phyloP scores from a whole-genome alignment of 2,797 vertebrate species.

The Apodemus agrarius region DNA sequence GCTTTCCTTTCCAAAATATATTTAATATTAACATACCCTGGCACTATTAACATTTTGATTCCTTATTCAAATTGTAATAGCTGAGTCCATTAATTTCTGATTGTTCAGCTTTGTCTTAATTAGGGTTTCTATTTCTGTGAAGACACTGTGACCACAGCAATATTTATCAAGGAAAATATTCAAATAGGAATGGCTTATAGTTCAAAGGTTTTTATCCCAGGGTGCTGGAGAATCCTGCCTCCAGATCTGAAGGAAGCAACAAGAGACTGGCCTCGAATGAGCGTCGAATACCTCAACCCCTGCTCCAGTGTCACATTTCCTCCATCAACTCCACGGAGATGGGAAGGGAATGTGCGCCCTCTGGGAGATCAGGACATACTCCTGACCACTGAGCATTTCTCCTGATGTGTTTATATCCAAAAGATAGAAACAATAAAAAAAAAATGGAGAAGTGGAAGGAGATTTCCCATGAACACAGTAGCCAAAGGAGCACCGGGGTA shows the following conservation, averaged over 20 bases:
- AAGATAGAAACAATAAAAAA: neutral
- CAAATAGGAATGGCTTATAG: neutral
- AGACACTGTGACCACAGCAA: neutral
- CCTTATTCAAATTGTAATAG: conserved; percentile 45
- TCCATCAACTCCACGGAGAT: neutral
- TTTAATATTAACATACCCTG: neutral
- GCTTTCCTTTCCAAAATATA: conserved; percentile 39
- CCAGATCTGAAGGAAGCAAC: neutral
- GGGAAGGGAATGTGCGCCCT: neutral
- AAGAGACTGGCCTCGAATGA: neutral
- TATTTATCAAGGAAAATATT: neutral
- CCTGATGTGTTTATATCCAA: neutral
- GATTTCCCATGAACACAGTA: neutral
- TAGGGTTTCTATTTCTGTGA: neutral
- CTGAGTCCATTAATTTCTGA: neutral
- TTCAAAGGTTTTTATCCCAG: neutral
- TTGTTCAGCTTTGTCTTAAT: neutral
- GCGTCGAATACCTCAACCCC: too few relatives aligned
- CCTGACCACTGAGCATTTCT: neutral
- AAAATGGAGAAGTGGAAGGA: neutral
- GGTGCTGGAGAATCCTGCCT: neutral
- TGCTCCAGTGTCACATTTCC: neutral
- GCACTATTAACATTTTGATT: neutral
- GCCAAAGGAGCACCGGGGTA: neutral
- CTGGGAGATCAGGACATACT: neutral